These are phyloP conservation scores for Planococcus citri DNA, from an alignment of 1,140 invertebrate species.

Conservation along the genomic window DNA sequence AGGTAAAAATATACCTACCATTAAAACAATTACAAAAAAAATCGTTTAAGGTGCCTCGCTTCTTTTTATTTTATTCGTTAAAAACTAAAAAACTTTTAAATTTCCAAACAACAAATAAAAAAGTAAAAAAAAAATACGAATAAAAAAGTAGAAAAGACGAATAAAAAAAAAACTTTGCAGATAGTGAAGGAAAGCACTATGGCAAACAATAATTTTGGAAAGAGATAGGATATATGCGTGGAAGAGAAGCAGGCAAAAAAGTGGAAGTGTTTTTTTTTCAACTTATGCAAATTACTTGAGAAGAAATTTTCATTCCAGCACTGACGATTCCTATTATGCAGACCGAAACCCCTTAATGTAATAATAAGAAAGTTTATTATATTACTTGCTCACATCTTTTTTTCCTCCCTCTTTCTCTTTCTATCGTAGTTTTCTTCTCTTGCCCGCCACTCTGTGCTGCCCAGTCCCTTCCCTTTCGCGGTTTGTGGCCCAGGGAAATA, in stretches of 20 bases:
- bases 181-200: neutral
- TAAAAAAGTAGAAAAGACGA: neutral
- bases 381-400: slow-evolving; percentile 14
- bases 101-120: neutral
- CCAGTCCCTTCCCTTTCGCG: neutral
- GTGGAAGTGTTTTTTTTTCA: neutral
- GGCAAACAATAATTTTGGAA: slow-evolving; percentile 4
- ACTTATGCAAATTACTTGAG: slow-evolving; percentile 15
- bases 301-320: neutral
- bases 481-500: neutral
- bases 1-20: neutral
- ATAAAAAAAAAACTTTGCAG: neutral
- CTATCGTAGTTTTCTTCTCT: no score
- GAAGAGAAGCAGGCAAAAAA: no score
- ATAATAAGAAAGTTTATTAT: slow-evolving; percentile 18
- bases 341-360: slow-evolving; percentile 12
- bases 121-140: no score
- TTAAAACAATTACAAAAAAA: neutral
- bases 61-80: neutral
- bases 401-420: neutral
- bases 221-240: neutral
- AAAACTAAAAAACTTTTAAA: slow-evolving; percentile 1
- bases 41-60: neutral
- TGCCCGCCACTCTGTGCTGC: no score
- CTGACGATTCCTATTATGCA: slow-evolving; percentile 16